Conservation (phyloP, 1,140 invertebrate genomes). For the Tetragnatha versicolor region DNA sequence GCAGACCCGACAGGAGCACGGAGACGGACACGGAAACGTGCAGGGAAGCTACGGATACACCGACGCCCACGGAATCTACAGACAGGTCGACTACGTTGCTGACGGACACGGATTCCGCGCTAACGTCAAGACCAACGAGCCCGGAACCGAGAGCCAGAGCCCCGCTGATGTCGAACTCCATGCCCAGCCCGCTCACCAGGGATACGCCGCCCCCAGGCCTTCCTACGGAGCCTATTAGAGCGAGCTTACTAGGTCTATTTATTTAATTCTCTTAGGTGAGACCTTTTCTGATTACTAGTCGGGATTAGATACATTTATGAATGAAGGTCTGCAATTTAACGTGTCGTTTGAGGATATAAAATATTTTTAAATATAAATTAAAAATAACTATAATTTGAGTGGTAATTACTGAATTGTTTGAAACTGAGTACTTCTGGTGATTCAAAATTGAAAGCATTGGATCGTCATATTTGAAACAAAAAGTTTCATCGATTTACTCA, state of each 20-base stretch:
- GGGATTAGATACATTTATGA: too few relatives aligned
- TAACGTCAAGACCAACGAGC: conserved; percentile 56
- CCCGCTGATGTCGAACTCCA: conserved; percentile 52
- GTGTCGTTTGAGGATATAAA: too few relatives aligned
- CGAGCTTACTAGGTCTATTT: background rate
- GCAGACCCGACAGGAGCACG: conserved; percentile 46
- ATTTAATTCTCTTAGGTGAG: too few relatives aligned
- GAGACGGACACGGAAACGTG: conserved; percentile 52
- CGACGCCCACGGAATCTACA: conserved; percentile 52
- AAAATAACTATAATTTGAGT: too few relatives aligned
- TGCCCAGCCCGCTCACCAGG: conserved; percentile 5
- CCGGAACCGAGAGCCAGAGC: conserved; percentile 54
- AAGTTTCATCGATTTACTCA: too few relatives aligned
- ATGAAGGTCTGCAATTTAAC: too few relatives aligned
- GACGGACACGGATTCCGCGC: conserved; percentile 57
- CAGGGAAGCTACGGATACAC: conserved; percentile 50
- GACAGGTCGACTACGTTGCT: conserved; percentile 56
- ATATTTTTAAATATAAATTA: too few relatives aligned
- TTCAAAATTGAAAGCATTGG: too few relatives aligned
- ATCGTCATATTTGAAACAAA: too few relatives aligned
- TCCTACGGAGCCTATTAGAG: conserved; percentile 1
- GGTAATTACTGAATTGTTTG: too few relatives aligned
- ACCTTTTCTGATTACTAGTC: too few relatives aligned
- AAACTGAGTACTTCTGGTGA: too few relatives aligned
- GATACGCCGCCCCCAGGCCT: background rate